Base-by-base conservation (phyloP, 2,888 invertebrate species). In the Oligia fasciuncula region DNA sequence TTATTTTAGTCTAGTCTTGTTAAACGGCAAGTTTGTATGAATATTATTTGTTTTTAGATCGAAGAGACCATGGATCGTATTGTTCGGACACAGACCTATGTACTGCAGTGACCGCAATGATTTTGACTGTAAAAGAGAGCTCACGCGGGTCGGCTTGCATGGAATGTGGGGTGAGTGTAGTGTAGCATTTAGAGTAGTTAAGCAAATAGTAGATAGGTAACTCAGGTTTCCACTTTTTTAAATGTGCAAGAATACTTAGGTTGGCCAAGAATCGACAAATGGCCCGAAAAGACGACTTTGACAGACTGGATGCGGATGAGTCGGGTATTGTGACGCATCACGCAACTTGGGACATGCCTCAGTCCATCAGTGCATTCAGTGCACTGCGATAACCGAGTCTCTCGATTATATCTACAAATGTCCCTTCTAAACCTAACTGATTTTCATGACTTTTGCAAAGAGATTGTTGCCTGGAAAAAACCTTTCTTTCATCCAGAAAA, bases 41-140 rank as follows among this genome's bases (percentile, higher is more conserved):
- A 19, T 40, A 65, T 19, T 11, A 11, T 40, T 40, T 40, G n/a
- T 49, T 63, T 98, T 49, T 92, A 95, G 96, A 84, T 95, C 94
- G 13, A 91, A 95, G 74, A 97, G 98, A 51, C 99, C 99, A 0
- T 99, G 99, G 99, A 98, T 99, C 79, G 98, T 14, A 0, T 0
- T 98, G 35, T 98, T 97, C 93, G 99, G 98, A 0, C 99, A 99
- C 95, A 97, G 99, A 29, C 99, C 99, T 0, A 99, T 99, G 99
- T 99, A 99, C 93, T 99, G 99, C 95, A 98, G 98, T 89, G 98
- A 99, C 93, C 97, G 97, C 14, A 98, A 98, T 93, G 97, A 97
- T 92, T 78, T 89, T 76, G 99, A 99, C 94, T 99, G 99, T 93
- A 97, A 97, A 49, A 96, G 97, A 87, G 98, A 98, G 75, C 95